Conservation (phyloP, 1,140 invertebrate genomes). For the Calycopis cecrops region DNA sequence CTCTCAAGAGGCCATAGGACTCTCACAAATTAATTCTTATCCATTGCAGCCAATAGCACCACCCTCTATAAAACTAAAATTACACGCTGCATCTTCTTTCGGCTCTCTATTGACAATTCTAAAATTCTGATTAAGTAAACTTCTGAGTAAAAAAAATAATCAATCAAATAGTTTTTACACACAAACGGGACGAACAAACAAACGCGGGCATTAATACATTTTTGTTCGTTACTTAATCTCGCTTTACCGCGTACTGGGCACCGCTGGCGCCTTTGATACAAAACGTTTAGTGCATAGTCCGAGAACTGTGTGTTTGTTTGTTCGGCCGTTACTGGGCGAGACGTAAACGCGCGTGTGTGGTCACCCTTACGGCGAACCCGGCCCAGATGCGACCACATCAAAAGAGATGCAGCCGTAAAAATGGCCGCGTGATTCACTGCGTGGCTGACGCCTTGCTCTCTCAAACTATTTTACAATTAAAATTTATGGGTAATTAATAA, state of each 20-base stretch:
- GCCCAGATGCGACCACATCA: constrained; percentile 67
- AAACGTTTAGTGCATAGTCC: constrained; percentile 51
- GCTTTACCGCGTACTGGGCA: constrained; percentile 31
- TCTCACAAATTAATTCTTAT: too few species aligned
- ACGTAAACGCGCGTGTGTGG: constrained; percentile 72
- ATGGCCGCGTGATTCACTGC: constrained; percentile 13
- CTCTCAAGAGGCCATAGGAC: too few species aligned
- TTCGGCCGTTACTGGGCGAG: constrained; percentile 63
- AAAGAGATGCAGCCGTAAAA: constrained; percentile 59
- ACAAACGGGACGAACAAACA: background rate
- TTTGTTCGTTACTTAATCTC: constrained; percentile 29
- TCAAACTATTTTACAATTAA: background rate
- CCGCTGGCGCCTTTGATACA: constrained; percentile 58
- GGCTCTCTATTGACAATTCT: too few species aligned
- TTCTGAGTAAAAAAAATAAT: too few species aligned
- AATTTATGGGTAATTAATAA: background rate
- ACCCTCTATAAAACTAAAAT: too few species aligned
- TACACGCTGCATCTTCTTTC: too few species aligned
- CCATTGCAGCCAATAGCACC: too few species aligned
- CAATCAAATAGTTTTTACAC: too few species aligned
- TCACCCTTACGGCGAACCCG: constrained; percentile 68
- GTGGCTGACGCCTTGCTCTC: background rate
- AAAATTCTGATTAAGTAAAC: too few species aligned
- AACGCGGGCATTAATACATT: constrained; percentile 14
- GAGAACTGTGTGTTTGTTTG: constrained; percentile 70